Conservation (phyloP, 1,140 invertebrate species). For the Cotesia glomerata region DNA sequence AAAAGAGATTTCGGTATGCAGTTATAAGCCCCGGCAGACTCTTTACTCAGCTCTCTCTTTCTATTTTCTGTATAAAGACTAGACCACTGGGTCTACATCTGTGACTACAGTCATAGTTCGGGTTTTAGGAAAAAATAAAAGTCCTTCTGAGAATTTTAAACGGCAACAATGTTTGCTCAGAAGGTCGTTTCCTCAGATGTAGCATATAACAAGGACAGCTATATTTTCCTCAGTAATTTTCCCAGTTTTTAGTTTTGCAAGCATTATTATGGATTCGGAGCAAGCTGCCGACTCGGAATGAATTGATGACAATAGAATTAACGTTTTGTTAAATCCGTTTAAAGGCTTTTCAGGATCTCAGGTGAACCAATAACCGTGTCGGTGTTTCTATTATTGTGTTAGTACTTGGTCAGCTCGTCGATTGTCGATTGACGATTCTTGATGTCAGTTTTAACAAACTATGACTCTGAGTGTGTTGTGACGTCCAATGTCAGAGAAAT, state of each 20-base stretch:
- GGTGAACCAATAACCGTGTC: not conserved
- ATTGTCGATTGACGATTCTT: no score
- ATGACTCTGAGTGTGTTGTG: conserved; percentile 32
- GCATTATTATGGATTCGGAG: not conserved
- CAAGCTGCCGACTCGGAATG: conserved; percentile 1
- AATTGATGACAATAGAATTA: conserved; percentile 53
- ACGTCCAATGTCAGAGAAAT: conserved; percentile 30
- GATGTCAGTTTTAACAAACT: not conserved
- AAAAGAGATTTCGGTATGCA: not conserved
- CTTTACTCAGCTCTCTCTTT: no score
- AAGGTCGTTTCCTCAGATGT: conserved; percentile 3
- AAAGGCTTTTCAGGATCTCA: conserved; percentile 28
- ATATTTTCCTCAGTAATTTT: not conserved
- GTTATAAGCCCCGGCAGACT: not conserved
- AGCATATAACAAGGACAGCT: no score
- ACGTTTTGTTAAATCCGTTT: conserved; percentile 56
- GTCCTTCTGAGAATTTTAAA: conserved; percentile 58
- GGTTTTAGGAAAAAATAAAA: conserved; percentile 24
- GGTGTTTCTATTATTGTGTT: no score
- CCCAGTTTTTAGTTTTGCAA: not conserved
- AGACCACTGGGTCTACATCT: not conserved
- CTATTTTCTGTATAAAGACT: not conserved
- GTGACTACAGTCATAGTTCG: no score
- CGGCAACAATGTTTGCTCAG: conserved; percentile 41
- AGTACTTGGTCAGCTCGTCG: no score